Evolutionary conservation across 2,113 vertebrate genomes (phyloP).

Genomic region (Aptenodytes forsteri): DNA sequence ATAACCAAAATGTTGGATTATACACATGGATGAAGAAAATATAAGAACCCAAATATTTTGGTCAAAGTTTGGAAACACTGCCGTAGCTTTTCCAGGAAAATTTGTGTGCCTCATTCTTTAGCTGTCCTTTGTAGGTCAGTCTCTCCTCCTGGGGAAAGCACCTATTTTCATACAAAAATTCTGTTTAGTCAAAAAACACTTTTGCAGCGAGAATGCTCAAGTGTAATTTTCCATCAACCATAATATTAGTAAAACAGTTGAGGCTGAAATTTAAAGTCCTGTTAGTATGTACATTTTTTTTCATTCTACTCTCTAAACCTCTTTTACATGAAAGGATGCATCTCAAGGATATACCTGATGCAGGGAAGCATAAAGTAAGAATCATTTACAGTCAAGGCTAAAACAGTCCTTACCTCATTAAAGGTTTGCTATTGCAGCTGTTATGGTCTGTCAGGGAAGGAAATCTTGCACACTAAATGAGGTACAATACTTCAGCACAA

Average conservation of each 20-base stretch:
- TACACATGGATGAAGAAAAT: not conserved
- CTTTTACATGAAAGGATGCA: not conserved
- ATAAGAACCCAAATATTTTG: not conserved
- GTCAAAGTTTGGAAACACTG: not conserved
- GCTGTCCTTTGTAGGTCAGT: not conserved
- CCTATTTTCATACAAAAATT: not conserved
- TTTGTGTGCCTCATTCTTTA: not conserved
- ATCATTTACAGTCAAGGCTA: not conserved
- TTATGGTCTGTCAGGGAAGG: not conserved
- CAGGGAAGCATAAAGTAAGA: not conserved
- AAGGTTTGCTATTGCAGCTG: not conserved
- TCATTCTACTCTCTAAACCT: not conserved
- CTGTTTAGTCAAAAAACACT: not conserved
- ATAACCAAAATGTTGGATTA: not conserved
- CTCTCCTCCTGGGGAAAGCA: not conserved
- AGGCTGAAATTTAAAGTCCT: not conserved
- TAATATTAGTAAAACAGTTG: not conserved
- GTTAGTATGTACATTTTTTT: not conserved
- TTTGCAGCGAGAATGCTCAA: not conserved
- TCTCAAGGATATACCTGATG: not conserved
- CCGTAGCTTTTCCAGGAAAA: not conserved
- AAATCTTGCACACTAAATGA: not conserved
- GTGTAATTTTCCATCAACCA: not conserved
- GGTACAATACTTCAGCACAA: not conserved
- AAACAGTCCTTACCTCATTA: not conserved